A percentile compares a stretch with the other conserved stretches of the same genome.
phyloP scores from a whole-genome alignment of 2,113 vertebrate species.

The Ceratotherium simum region DNA sequence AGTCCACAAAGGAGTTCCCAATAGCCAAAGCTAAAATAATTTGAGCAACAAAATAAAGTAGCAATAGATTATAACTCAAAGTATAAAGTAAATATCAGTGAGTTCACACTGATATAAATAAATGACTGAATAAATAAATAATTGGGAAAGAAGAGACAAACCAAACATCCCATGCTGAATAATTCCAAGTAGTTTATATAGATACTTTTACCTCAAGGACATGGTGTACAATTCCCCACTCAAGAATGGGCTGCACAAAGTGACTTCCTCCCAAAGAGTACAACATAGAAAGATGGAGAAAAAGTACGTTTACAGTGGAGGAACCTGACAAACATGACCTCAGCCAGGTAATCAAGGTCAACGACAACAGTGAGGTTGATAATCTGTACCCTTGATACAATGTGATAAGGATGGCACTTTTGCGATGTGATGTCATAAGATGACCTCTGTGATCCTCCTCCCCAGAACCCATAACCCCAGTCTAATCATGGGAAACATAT shows the following conservation, averaged over 20 bases:
- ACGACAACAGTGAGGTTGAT: background rate
- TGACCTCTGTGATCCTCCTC: background rate
- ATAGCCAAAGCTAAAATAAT: background rate
- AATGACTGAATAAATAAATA: background rate
- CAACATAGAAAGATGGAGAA: background rate
- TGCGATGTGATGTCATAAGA: no score
- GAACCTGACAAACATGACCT: background rate
- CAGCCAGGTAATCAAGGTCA: background rate
- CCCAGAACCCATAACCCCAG: background rate
- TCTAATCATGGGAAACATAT: background rate
- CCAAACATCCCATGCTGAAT: background rate
- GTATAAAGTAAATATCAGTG: background rate
- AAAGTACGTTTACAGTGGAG: background rate
- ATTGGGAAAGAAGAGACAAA: background rate
- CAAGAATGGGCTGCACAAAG: background rate
- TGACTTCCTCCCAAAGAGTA: background rate
- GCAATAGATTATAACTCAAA: background rate
- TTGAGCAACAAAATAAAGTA: background rate
- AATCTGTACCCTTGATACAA: background rate
- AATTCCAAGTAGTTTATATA: background rate
- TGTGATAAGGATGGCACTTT: background rate
- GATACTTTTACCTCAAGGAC: background rate
- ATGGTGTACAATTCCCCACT: background rate
- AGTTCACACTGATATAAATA: background rate
- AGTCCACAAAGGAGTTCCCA: background rate